phyloP scores from a whole-genome alignment of 2,113 vertebrate genomes.

The Centropus bengalensis region DNA sequence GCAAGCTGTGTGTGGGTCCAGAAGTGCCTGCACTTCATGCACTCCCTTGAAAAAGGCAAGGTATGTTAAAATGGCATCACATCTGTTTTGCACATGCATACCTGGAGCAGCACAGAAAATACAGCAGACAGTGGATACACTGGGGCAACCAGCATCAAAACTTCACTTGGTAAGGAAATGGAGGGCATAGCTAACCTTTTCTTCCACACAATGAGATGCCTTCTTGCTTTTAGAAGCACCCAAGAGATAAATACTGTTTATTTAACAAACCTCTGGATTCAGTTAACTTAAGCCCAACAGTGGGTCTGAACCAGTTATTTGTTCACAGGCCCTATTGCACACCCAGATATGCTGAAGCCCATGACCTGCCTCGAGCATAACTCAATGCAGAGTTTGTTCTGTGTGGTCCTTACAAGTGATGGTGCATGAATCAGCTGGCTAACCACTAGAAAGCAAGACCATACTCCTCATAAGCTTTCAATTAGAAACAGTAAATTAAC shows the following conservation, averaged over 20 bases:
- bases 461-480: background rate
- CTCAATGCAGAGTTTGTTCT: background rate
- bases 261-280: background rate
- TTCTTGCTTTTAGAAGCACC: background rate
- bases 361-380: background rate
- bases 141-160: background rate
- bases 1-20: background rate
- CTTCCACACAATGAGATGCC: background rate
- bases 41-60: background rate
- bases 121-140: background rate
- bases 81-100: background rate
- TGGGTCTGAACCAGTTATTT: background rate
- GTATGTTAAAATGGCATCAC: background rate
- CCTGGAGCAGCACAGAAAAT: background rate
- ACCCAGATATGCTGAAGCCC: background rate
- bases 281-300: background rate
- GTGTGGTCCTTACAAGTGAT: background rate
- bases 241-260: background rate
- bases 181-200: background rate
- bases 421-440: background rate
- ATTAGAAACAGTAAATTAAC: constrained; percentile 29
- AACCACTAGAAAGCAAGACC: constrained; percentile 48
- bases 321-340: background rate
- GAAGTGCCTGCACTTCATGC: background rate
- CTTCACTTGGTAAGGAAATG: background rate